Percentiles rank a stretch among this genome's conserved stretches.
Conservation (phyloP, 2,888 invertebrate species). For the Dynastes hyllus region DNA sequence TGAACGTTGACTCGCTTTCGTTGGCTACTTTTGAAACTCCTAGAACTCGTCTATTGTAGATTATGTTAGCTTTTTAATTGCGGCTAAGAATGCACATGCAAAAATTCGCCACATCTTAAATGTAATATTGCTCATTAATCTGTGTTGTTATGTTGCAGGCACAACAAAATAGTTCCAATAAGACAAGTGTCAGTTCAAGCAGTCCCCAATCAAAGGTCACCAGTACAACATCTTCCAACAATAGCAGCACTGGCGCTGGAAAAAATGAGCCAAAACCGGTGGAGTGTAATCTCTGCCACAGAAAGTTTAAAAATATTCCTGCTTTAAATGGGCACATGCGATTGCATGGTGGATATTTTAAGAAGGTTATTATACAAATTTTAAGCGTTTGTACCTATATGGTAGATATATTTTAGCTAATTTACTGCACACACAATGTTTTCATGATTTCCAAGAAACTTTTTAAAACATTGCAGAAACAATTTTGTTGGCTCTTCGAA, state of each 20-base stretch:
- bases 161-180: conserved; percentile 64
- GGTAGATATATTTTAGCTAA: conserved; percentile 15
- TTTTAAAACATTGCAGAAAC: too few relatives aligned
- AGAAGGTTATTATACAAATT: conserved; percentile 78
- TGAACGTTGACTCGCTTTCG: neutral
- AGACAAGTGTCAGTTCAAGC: conserved; percentile 62
- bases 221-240: conserved; percentile 66
- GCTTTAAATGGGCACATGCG: conserved; percentile 99
- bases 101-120: neutral
- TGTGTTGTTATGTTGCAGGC: conserved; percentile 58
- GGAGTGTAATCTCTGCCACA: conserved; percentile 95
- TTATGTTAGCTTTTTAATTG: too few relatives aligned
- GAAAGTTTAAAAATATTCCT: conserved; percentile 97
- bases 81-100: too few relatives aligned
- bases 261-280: conserved; percentile 87
- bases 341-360: conserved; percentile 97
- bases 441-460: too few relatives aligned
- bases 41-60: too few relatives aligned
- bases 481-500: too few relatives aligned
- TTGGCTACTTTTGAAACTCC: neutral
- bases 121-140: neutral
- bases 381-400: conserved; percentile 19
- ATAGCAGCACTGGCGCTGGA: conserved; percentile 65
- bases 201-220: conserved; percentile 68
- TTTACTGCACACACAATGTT: neutral